These are phyloP conservation scores for Hemithea aestivaria DNA, from an alignment of 2,888 invertebrate species.

Conservation along the genomic window DNA sequence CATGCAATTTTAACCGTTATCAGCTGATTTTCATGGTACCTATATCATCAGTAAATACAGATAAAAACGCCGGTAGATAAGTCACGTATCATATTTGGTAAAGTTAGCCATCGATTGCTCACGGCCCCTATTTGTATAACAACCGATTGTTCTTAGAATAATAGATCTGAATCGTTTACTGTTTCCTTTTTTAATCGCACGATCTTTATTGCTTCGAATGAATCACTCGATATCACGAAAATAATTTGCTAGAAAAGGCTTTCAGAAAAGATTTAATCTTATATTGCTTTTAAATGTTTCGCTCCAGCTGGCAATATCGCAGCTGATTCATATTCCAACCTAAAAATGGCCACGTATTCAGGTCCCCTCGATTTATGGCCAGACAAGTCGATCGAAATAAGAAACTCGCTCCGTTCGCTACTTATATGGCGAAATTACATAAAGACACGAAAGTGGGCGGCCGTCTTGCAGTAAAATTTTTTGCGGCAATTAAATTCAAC, in stretches of 20 bases:
- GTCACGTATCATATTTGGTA: conserved; percentile 8
- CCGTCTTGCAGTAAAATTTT: conserved; percentile 37
- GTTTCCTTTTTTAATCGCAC: conserved; percentile 22
- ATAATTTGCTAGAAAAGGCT: conserved; percentile 32
- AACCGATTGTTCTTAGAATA: conserved; percentile 25
- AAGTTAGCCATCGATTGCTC: conserved; percentile 8
- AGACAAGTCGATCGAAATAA: conserved; percentile 35
- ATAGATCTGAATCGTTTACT: conserved; percentile 13
- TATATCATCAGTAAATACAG: neutral
- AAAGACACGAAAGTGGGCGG: conserved; percentile 51
- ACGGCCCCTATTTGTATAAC: conserved; percentile 14
- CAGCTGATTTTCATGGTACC: too few species aligned
- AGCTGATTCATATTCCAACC: conserved; percentile 36
- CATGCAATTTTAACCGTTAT: conserved; percentile 7
- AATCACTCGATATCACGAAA: conserved; percentile 34
- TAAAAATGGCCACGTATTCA: conserved; percentile 37
- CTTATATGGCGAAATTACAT: conserved; percentile 54
- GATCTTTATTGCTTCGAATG: conserved; percentile 30
- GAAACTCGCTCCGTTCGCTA: conserved; percentile 44
- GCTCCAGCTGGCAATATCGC: neutral
- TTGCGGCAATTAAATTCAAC: conserved; percentile 46
- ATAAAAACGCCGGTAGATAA: conserved; percentile 3
- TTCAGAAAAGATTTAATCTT: conserved; percentile 30
- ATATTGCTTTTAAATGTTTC: conserved; percentile 26
- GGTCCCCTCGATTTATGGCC: conserved; percentile 43